Evolutionary conservation across 1,140 invertebrate species (phyloP), one percentile per base, ranked within the genome.

Genomic region (Ips nitidus): DNA sequence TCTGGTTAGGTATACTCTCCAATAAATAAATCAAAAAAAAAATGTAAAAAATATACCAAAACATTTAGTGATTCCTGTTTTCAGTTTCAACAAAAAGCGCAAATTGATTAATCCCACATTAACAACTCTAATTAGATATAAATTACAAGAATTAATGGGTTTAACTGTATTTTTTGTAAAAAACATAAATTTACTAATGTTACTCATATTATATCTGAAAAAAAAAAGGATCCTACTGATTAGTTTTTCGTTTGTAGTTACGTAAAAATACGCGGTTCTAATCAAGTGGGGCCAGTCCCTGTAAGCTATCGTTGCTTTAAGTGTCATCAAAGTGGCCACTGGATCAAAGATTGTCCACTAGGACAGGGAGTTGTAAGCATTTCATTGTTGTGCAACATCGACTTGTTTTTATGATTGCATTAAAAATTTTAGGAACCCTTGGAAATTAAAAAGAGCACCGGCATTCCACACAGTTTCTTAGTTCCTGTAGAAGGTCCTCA

Each of bases 391-490:
- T 22, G 22, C 22, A 22, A 22, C 22, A 22, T 22, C 22, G 22
- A 22, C 22, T 39, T 41, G n/a, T 61, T 69, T 52, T 37, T 50
- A n/a, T 47, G 8, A 57, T 45, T 58, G 45, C 52, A 41, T 66
- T 57, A 52, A 39, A 22, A 0, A 22, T 22, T 22, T 22, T 69
- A 87, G 83, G 88, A 92, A 73, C 85, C 86, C 8, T 84, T 89
- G 59, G 93, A 96, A 79, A 89, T 95, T 47, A 94, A 94, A 77
- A 90, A 96, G 77, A 96, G 92, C 77, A 98, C 97, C 66, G 97
- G 97, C n/a, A 99, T 99, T 78, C 97, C 97, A 36, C 85, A 92
- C 68, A 97, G 95, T 84, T 97, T 98, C 83, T 94, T 98, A 88
- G 93, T 96, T 68, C 90, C 91, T 42, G 93, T 95, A 3, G 92